phyloP scores from a whole-genome alignment of 2,888 invertebrate species.

The Acanthacorydalis orientalis region DNA sequence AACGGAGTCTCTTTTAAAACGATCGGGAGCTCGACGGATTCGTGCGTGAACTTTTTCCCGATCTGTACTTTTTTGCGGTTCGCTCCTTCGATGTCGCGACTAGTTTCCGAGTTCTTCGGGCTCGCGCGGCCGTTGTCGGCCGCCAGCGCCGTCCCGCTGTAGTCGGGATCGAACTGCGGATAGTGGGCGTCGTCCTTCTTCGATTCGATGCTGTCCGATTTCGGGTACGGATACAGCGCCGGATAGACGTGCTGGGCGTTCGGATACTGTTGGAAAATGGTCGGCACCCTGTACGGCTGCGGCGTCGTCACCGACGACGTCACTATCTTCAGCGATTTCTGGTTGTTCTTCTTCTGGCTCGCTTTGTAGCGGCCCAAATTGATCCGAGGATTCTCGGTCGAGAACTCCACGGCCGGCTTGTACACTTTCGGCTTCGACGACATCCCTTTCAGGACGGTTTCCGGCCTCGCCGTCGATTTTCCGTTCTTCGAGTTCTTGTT shows the following conservation, averaged over 20 bases:
- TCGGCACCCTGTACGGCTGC: constrained; percentile 32
- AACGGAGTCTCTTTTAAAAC: neutral
- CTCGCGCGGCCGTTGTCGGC: constrained; percentile 17
- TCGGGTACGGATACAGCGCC: constrained; percentile 36
- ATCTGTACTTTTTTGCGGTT: constrained; percentile 17
- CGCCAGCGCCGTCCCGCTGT: constrained; percentile 20
- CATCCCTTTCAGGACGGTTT: constrained; percentile 34
- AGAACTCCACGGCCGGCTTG: constrained; percentile 13
- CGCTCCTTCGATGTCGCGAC: constrained; percentile 23
- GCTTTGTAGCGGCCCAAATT: neutral
- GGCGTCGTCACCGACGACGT: constrained; percentile 5
- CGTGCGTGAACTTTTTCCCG: constrained; percentile 17
- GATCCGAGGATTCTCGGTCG: constrained; percentile 8
- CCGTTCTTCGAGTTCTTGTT: constrained; percentile 35
- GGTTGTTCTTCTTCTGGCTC: constrained; percentile 8
- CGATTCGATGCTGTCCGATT: constrained; percentile 27
- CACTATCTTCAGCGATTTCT: constrained; percentile 10
- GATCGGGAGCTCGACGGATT: neutral
- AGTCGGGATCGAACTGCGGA: constrained; percentile 12
- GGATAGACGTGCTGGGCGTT: constrained; percentile 67
- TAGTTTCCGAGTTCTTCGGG: constrained; percentile 27
- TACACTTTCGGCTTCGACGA: constrained; percentile 23
- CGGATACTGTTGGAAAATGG: constrained; percentile 54
- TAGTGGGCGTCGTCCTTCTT: constrained; percentile 12
- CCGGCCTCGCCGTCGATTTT: constrained; percentile 35